Base-by-base conservation (phyloP, 2,888 invertebrate species). In the Bugulina stolonifera region DNA sequence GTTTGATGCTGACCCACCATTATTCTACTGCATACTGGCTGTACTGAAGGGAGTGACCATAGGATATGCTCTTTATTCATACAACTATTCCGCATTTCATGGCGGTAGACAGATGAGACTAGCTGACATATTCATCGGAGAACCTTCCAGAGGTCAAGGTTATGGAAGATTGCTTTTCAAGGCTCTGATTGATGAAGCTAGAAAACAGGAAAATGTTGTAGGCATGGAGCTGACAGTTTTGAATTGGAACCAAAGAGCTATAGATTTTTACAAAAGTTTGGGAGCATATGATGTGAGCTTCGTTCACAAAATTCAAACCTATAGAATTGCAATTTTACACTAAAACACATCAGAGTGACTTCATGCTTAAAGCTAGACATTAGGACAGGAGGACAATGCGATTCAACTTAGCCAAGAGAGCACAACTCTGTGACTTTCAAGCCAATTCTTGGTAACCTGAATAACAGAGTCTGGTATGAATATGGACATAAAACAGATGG, bases 41-140 rank as follows among this genome's bases (percentile, higher is more conserved):
- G 58, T 14, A 27, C 25, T 25, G 10, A 27, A 58, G n/a, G 43
- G 43, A 43, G 43, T 43, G 74, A 77, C 90, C 52, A 86, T 91
- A 69, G 94, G 93, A 0, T 93, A 91, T 82, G 89, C 91, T 0
- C 81, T 95, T 23, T 94, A 90, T 84, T 94, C 90, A 84, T 89
- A 88, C 74, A 88, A 89, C 0, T 95, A 93, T 84, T 93, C 93
- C 1, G 93, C 94, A 0, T 94, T 93, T 92, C 86, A 89, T 10
- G 43, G 43, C 77, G 94, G 95, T 0, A 89, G 89, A 79, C 86
- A 89, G 0, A 87, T 93, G 79, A 91, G 91, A 85, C 86, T 96
- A 73, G 94, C 96, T 84, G 95, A 95, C 83, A 81, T 96, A 35
- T 94, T 91, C 82, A 90, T 95, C 1, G 10, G 18, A 43, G 43